Evolutionary conservation across 2,797 vertebrate genomes (phyloP), one percentile per base, ranked within the genome.

Genomic region (Hyperoplus immaculatus): DNA sequence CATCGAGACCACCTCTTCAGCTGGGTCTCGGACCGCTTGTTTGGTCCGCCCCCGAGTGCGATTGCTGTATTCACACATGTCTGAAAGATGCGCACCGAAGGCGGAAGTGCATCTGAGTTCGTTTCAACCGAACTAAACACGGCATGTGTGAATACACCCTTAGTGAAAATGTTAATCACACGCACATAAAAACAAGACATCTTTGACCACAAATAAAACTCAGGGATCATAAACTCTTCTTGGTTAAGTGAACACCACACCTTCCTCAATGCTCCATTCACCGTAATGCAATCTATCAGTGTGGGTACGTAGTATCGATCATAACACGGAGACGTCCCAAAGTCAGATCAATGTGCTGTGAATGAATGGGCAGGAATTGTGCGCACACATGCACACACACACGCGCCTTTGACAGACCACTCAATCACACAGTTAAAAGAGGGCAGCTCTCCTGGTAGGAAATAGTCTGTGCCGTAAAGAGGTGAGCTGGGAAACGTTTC

Each of bases 241-340:
- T 16, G 60, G 56, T 62, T 29, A 29, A 29, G 29, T 72, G 69
- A 80, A 29, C 54, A 73, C 77, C 68, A 63, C 80, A 84, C 73
- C 42, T 56, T 64, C 50, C 58, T 58, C 2, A 4, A 63, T 54
- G 49, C 75, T 84, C 68, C 41, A 78, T 70, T 82, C 75, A 94
- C 89, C 90, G 91, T 95, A 94, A 95, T 91, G 94, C 91, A 95
- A 96, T 96, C 93, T 92, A 96, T 97, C 96, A 96, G 94, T 89
- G 92, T 93, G 74, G 78, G 29, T 47, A 74, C 68, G 59, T 50
- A 93, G 92, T 95, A 97, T 96, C 92, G 96, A 96, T 96, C 92
- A 95, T 88, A 95, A 93, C 0, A 66, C 86, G 88, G 89, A 88
- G 55, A 92, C 90, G 92, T 95, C 95, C 94, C 82, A 74, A 87